Evolutionary conservation across 2,797 vertebrate species (phyloP), one percentile per base, ranked within the genome.

Genomic region (Hipposideros larvatus): DNA sequence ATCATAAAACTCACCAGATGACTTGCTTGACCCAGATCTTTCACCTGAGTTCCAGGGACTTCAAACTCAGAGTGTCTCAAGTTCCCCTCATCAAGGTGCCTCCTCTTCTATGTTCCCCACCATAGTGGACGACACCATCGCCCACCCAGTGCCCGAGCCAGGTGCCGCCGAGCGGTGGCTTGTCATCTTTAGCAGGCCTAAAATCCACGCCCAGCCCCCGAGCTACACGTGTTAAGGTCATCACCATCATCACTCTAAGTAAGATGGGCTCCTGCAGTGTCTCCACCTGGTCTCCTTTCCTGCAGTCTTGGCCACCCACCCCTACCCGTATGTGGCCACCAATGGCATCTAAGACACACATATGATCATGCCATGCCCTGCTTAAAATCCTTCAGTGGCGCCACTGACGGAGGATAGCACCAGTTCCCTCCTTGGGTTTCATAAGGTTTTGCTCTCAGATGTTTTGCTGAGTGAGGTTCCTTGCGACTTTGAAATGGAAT

Each of bases 91-190:
- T n/a, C 86, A 5, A 0, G 24, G 0, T 7, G 21, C 11, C 9
- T 48, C 14, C 41, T n/a, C 6, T 5, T 43, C 46, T 4, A 15
- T 0, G 0, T 37, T 10, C 11, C 22, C 51, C 22, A 28, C 53
- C 37, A 21, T 0, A 2, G 5, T 1, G 37, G 24, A 11, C 10
- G 15, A 4, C 21, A 2, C 55, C 0, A 0, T 22, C 48, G 1
- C 21, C 15, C 28, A 7, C 18, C 78, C 46, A 9, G 46, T 10
- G 22, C 63, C 83, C 57, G 28, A 13, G 3, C 28, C 11, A 18
- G 71, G 6, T 14, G 4, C 73, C 43, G 9, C n/a, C 34, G 2
- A 63, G 57, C 21, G 2, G 1, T 0, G 5, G 24, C 43, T 28
- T 1, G 4, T 31, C 9, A 1, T 9, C 46, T 61, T 11, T 4